A percentile compares a stretch with the other conserved stretches of the same genome.
These are phyloP conservation scores for Empidonax alnorum DNA, from an alignment of 2,113 vertebrate genomes.

Conservation along the genomic window DNA sequence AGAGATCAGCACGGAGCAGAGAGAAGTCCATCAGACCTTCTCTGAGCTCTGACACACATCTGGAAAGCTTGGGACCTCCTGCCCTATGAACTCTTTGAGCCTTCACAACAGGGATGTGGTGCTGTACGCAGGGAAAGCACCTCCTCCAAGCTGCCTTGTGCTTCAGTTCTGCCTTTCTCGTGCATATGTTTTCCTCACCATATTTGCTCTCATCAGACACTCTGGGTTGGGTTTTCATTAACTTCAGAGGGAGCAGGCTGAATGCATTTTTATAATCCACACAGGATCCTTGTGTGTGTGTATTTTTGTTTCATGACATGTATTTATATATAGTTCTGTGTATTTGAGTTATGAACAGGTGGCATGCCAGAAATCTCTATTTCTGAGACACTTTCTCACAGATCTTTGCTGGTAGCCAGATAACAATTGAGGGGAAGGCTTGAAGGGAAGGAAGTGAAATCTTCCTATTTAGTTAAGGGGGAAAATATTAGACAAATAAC, in stretches of 20 bases:
- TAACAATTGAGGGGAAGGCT: conserved; percentile 40
- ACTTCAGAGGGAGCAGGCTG: conserved; percentile 10
- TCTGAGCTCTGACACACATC: conserved; percentile 30
- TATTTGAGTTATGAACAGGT: conserved; percentile 58
- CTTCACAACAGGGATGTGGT: not conserved
- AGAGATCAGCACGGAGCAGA: conserved; percentile 30
- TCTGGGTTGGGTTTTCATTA: conserved; percentile 31
- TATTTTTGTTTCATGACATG: conserved; percentile 52
- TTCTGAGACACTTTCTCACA: conserved; percentile 38
- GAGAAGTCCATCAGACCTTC: conserved; percentile 38
- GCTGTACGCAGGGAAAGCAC: not conserved
- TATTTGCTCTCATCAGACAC: conserved; percentile 11
- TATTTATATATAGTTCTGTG: conserved; percentile 62
- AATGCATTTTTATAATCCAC: conserved; percentile 36
- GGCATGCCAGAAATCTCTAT: conserved; percentile 44
- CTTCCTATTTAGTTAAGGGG: not conserved
- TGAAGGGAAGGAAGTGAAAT: conserved; percentile 30
- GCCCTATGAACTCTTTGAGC: not conserved
- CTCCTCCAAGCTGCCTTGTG: conserved; percentile 4
- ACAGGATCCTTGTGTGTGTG: conserved; percentile 26
- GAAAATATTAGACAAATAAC: not conserved
- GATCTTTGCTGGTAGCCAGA: conserved; percentile 20
- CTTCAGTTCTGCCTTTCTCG: not conserved
- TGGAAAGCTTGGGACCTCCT: conserved; percentile 36
- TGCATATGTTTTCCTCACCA: not conserved